These are phyloP conservation scores for Xenentodon cancila DNA, from an alignment of 2,797 vertebrate species.

Conservation along the genomic window DNA sequence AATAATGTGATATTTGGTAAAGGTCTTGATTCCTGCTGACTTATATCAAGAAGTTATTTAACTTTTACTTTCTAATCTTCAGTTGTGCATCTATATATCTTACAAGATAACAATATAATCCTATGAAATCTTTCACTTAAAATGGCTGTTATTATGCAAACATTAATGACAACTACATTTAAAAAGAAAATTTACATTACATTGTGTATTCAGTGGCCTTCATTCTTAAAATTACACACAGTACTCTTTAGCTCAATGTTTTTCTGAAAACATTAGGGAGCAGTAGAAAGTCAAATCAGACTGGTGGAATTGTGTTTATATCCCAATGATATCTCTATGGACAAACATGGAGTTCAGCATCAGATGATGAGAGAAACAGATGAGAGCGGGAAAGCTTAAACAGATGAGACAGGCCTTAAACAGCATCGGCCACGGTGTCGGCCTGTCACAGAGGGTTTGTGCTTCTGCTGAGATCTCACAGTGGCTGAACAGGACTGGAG, in stretches of 20 bases:
- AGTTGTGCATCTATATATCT: too few species aligned
- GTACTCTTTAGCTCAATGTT: too few species aligned
- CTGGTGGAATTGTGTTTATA: constrained; percentile 1
- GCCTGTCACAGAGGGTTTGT: constrained; percentile 47
- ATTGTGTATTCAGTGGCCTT: too few species aligned
- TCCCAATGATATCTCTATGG: neutral
- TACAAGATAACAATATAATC: too few species aligned
- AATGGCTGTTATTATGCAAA: too few species aligned
- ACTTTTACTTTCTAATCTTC: too few species aligned
- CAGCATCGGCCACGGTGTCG: constrained; percentile 58
- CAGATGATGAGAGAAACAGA: constrained; percentile 37
- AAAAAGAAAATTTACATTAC: too few species aligned
- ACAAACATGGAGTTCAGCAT: constrained; percentile 1
- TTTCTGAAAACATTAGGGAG: neutral
- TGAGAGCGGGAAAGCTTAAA: constrained; percentile 57
- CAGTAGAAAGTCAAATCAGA: neutral
- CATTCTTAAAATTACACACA: too few species aligned
- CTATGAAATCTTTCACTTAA: too few species aligned
- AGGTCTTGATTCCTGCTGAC: neutral
- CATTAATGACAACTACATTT: too few species aligned
- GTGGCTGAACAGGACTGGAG: constrained; percentile 17
- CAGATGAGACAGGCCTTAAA: constrained; percentile 67
- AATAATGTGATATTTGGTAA: neutral
- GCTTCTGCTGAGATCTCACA: constrained; percentile 46
- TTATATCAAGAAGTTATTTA: too few species aligned